These are phyloP conservation scores for Sebastiscus albofasciatus DNA, from an alignment of 2,797 vertebrate genomes.

Conservation along the genomic window DNA sequence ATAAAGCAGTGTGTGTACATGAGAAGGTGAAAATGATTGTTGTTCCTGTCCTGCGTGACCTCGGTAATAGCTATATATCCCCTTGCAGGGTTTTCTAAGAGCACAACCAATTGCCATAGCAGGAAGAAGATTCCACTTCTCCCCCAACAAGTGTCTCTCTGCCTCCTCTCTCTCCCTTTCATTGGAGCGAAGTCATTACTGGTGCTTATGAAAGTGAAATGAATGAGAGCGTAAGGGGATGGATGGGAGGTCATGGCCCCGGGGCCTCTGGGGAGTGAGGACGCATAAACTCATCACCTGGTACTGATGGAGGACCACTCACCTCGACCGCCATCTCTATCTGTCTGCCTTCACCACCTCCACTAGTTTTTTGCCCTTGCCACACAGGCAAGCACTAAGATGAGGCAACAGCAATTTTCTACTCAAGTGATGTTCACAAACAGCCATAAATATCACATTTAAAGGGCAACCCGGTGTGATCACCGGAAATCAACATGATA, in stretches of 20 bases:
- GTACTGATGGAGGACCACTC: constrained; percentile 85
- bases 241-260: constrained; percentile 86
- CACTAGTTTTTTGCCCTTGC: constrained; percentile 63
- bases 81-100: constrained; percentile 37
- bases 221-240: constrained; percentile 89
- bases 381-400: constrained; percentile 68
- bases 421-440: constrained; percentile 71
- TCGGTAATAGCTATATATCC: constrained; percentile 62
- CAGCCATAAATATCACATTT: constrained; percentile 82
- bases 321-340: constrained; percentile 62
- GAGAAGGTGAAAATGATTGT: constrained; percentile 70
- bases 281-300: constrained; percentile 90
- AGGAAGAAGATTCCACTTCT: constrained; percentile 57
- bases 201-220: constrained; percentile 91
- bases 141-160: constrained; percentile 64
- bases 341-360: constrained; percentile 70
- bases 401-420: constrained; percentile 66
- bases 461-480: constrained; percentile 81
- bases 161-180: constrained; percentile 49
- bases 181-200: constrained; percentile 88
- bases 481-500: constrained; percentile 84
- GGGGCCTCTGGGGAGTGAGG: constrained; percentile 73
- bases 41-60: constrained; percentile 56
- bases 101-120: constrained; percentile 38
- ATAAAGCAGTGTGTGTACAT: constrained; percentile 39